These are phyloP conservation scores for Machaerirhynchus nigripectus DNA, from an alignment of 2,113 vertebrate species.

Conservation along the genomic window DNA sequence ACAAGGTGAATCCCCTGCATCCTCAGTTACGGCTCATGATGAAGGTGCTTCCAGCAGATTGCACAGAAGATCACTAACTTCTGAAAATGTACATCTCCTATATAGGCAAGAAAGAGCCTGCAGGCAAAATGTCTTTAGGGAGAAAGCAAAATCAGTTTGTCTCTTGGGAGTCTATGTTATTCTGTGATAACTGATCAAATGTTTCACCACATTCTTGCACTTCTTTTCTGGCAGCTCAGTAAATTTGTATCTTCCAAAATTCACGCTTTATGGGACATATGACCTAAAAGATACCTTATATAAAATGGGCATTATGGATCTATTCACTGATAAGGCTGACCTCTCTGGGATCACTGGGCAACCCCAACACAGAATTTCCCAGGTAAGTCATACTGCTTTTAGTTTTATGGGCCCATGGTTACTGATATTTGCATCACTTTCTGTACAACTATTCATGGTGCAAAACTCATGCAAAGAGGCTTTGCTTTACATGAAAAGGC, in stretches of 20 bases:
- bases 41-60: neutral
- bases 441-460: neutral
- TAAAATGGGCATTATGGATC: conserved; percentile 79
- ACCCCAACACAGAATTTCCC: conserved; percentile 65
- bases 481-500: neutral
- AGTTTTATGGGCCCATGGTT: neutral
- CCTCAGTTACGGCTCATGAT: neutral
- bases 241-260: conserved; percentile 77
- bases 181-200: neutral
- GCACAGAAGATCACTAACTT: neutral
- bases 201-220: neutral
- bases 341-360: conserved; percentile 79
- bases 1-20: neutral
- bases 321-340: conserved; percentile 78
- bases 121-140: neutral
- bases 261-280: conserved; percentile 81
- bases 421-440: neutral
- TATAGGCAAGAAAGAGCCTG: neutral
- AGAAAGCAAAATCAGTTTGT: neutral
- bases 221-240: conserved; percentile 51
- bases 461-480: neutral
- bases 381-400: conserved; percentile 68
- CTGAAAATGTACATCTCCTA: neutral
- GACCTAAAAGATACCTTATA: conserved; percentile 69
- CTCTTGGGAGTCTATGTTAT: neutral